These are phyloP conservation scores for Talpa occidentalis DNA, from an alignment of 2,113 vertebrate genomes.

Conservation along the genomic window DNA sequence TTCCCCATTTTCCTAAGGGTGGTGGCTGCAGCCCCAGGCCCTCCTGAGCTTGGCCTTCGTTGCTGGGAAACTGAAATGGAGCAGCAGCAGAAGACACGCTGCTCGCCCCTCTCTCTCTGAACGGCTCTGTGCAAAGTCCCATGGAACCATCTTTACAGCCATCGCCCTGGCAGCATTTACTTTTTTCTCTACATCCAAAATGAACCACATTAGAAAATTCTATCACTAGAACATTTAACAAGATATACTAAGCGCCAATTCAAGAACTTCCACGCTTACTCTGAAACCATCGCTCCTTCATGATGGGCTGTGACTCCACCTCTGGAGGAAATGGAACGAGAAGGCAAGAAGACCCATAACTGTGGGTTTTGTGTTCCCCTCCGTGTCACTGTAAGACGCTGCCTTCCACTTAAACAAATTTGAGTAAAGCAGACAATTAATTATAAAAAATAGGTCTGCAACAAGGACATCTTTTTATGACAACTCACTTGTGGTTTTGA, in stretches of 20 bases:
- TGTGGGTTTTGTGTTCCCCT: slow-evolving; percentile 65
- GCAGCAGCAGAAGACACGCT: not conserved
- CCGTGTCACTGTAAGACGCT: slow-evolving; percentile 77
- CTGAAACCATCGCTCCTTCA: not conserved
- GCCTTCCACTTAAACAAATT: slow-evolving; percentile 78
- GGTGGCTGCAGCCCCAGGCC: no score
- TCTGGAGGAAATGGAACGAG: slow-evolving; percentile 49
- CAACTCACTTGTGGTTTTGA: slow-evolving; percentile 79
- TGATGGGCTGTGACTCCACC: slow-evolving; percentile 45
- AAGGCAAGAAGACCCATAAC: slow-evolving; percentile 59
- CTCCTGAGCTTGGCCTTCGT: not conserved
- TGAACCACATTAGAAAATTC: not conserved
- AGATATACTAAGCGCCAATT: slow-evolving; percentile 58
- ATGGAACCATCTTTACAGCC: not conserved
- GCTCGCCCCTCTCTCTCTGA: not conserved
- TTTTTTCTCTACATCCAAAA: slow-evolving; percentile 24
- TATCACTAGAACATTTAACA: slow-evolving; percentile 40
- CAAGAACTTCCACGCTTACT: not conserved
- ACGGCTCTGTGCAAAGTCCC: not conserved
- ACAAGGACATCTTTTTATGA: slow-evolving; percentile 83
- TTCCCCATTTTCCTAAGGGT: not conserved
- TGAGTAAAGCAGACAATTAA: slow-evolving; percentile 80
- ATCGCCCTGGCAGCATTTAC: not conserved
- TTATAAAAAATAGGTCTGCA: slow-evolving; percentile 62
- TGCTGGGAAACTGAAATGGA: not conserved